Percentiles rank a stretch among this genome's conserved stretches.
Evolutionary conservation across 1,140 invertebrate species (phyloP).

Genomic region (Pomacea maculata): DNA sequence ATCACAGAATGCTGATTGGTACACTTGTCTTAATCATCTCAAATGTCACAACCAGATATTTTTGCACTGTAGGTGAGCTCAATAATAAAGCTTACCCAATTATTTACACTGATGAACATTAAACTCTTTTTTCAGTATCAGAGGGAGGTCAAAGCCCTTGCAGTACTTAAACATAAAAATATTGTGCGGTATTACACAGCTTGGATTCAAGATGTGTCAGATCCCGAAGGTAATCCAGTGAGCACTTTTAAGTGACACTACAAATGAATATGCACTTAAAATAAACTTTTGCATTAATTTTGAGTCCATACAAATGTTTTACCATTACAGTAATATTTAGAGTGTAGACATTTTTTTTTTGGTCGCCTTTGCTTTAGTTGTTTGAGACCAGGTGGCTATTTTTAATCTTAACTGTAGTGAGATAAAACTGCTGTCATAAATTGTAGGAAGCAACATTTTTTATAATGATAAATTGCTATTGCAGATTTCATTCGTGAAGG

Average conservation of each 20-base stretch:
- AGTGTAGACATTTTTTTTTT: neutral
- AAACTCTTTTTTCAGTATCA: neutral
- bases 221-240: too few relatives aligned
- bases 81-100: too few relatives aligned
- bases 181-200: constrained; percentile 4
- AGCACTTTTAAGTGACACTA: neutral
- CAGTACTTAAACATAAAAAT: neutral
- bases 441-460: neutral
- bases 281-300: neutral
- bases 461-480: neutral
- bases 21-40: too few relatives aligned
- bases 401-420: too few relatives aligned
- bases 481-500: neutral
- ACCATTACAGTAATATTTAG: neutral
- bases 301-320: too few relatives aligned
- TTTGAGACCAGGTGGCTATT: neutral
- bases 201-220: neutral
- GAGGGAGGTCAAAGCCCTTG: neutral
- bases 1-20: too few relatives aligned
- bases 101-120: too few relatives aligned
- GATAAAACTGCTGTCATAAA: too few relatives aligned
- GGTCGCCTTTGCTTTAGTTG: neutral
- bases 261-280: neutral
- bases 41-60: too few relatives aligned
- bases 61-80: too few relatives aligned